Conservation (phyloP, 2,113 vertebrate genomes). For the Myiagra hebetior region DNA sequence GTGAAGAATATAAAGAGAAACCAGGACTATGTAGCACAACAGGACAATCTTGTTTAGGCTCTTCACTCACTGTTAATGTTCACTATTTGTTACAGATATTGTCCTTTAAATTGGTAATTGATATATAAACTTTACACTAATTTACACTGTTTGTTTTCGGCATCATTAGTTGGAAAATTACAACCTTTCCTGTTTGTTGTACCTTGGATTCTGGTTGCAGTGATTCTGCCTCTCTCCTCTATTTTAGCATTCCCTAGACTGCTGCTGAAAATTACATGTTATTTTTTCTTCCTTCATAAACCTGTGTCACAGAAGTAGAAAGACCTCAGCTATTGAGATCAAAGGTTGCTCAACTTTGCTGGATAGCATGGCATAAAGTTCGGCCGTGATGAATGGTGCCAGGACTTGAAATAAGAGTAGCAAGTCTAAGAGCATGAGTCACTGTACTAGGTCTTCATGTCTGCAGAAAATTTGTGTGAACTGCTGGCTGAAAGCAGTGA, state of each 20-base stretch:
- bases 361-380: background rate
- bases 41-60: background rate
- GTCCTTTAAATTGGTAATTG: background rate
- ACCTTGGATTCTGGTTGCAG: background rate
- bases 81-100: background rate
- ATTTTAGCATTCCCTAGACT: slow-evolving; percentile 15
- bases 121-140: background rate
- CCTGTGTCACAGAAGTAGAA: background rate
- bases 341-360: slow-evolving; percentile 44
- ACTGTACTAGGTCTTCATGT: slow-evolving; percentile 18
- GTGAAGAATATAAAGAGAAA: background rate
- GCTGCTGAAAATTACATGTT: slow-evolving; percentile 58
- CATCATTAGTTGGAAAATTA: background rate
- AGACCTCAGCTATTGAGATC: slow-evolving; percentile 10
- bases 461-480: slow-evolving; percentile 54
- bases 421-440: slow-evolving; percentile 47
- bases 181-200: background rate
- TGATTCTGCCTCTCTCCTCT: background rate
- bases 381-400: background rate
- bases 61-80: background rate
- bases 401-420: slow-evolving; percentile 53
- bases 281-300: slow-evolving; percentile 32
- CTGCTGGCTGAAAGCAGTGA: slow-evolving; percentile 56
- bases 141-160: background rate
- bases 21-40: background rate